Evolutionary conservation across 2,797 vertebrate genomes (phyloP), one percentile per base, ranked within the genome.

Genomic region (Sparidentex hasta): DNA sequence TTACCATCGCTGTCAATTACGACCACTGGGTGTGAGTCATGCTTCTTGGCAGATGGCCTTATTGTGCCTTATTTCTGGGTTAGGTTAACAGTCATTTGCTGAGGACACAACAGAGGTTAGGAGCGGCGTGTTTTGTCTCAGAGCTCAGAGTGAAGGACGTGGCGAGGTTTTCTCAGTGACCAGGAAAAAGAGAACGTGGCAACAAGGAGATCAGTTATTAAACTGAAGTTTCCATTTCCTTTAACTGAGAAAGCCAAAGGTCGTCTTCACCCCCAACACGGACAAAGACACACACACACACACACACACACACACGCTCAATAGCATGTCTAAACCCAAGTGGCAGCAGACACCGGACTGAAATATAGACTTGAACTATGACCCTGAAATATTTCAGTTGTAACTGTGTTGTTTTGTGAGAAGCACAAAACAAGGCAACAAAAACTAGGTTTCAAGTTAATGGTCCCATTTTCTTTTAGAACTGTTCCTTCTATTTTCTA

Each of bases 91-190:
- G 68, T 77, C 27, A 84, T 80, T 83, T 66, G 66, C 71, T 83
- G 71, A 56, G 65, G 71, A 87, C 78, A 83, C 57, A 44, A 48
- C 48, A 7, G 25, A 20, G 63, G 92, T 95, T 94, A 94, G 91
- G 91, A 74, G 87, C 43, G 80, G 84, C 38, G 5, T 17, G 84
- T 82, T 90, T 85, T 91, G 84, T 82, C 55, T 23, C 21, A 71
- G 12, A 81, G 74, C 65, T 84, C 13, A 16, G 62, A 72, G 73
- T 65, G 76, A 89, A 88, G 74, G 84, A 82, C 76, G 43, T 11
- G 27, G 57, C 51, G 56, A 55, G 82, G 80, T 78, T 86, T 86
- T 86, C 74, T 91, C 82, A 84, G 78, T 38, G 41, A 74, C 43
- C 27, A 77, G 82, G 87, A 88, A 81, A 82, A 57, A 69, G 38